phyloP scores from a whole-genome alignment of 2,888 invertebrate species.

The Eretmocerus hayati region DNA sequence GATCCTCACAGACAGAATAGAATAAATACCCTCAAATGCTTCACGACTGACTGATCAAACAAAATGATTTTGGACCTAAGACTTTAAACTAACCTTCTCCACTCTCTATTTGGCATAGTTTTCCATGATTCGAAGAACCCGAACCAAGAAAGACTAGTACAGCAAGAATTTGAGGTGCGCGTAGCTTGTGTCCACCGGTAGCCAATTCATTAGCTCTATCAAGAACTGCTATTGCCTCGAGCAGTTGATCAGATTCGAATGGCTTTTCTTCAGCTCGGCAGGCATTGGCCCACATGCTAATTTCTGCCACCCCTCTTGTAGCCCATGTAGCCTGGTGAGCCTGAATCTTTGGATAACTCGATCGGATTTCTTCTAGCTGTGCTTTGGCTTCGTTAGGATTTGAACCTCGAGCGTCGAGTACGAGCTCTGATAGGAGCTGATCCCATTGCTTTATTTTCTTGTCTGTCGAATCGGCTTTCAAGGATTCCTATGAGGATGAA shows the following conservation, averaged over 20 bases:
- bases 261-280: slow-evolving; percentile 12
- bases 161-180: slow-evolving; percentile 30
- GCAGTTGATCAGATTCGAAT: slow-evolving; percentile 8
- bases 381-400: neutral
- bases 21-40: too few species aligned
- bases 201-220: slow-evolving; percentile 21
- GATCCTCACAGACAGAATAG: too few species aligned
- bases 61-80: too few species aligned
- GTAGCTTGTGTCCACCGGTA: slow-evolving; percentile 23
- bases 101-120: slow-evolving; percentile 37
- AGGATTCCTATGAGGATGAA: too few species aligned
- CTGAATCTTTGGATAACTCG: slow-evolving; percentile 1
- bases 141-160: slow-evolving; percentile 26
- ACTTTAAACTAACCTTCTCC: slow-evolving; percentile 37
- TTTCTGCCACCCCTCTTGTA: slow-evolving; percentile 1
- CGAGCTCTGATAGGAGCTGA: slow-evolving; percentile 10
- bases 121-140: slow-evolving; percentile 18
- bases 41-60: too few species aligned
- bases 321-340: slow-evolving; percentile 8
- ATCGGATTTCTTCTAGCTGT: slow-evolving; percentile 6
- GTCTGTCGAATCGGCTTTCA: slow-evolving; percentile 8
- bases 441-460: slow-evolving; percentile 20
- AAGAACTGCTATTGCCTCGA: slow-evolving; percentile 20
- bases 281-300: slow-evolving; percentile 11
- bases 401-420: slow-evolving; percentile 3